Percentiles rank a stretch among this genome's conserved stretches.
Evolutionary conservation across 2,113 vertebrate species (phyloP).

Genomic region (Pardalotus punctatus): DNA sequence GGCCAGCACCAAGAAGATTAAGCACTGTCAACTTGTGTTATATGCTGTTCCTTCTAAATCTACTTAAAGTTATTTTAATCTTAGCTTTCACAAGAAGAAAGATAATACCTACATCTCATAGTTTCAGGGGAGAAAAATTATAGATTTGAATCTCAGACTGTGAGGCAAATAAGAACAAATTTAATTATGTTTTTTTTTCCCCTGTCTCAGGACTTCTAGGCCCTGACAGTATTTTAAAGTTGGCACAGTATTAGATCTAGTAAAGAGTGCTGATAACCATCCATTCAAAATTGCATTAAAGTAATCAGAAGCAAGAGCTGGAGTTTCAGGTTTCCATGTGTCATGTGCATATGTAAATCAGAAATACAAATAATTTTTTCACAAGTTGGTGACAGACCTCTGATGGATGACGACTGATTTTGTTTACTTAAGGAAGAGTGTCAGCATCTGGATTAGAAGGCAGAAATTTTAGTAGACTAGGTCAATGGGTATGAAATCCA

Average conservation of each 20-base stretch:
- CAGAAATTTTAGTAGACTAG: not conserved
- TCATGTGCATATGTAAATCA: not conserved
- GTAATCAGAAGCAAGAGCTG: not conserved
- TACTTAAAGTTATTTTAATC: not conserved
- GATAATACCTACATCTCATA: not conserved
- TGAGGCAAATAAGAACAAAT: not conserved
- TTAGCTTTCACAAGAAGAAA: not conserved
- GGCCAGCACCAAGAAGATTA: not conserved
- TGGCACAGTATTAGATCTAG: not conserved
- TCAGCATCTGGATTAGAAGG: not conserved
- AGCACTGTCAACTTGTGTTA: not conserved
- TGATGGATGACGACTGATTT: not conserved
- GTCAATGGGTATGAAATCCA: not conserved
- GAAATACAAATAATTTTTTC: not conserved
- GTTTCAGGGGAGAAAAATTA: not conserved
- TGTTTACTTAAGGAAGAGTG: not conserved
- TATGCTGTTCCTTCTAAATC: not conserved
- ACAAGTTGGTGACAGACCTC: not conserved
- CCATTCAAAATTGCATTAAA: not conserved
- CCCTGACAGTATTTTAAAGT: not conserved
- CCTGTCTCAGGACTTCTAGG: not conserved
- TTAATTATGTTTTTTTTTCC: not conserved
- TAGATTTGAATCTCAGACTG: not conserved
- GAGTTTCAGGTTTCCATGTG: not conserved
- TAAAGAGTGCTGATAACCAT: not conserved